Conservation (phyloP, 2,888 invertebrate species). For the Coecobrya sp. region DNA sequence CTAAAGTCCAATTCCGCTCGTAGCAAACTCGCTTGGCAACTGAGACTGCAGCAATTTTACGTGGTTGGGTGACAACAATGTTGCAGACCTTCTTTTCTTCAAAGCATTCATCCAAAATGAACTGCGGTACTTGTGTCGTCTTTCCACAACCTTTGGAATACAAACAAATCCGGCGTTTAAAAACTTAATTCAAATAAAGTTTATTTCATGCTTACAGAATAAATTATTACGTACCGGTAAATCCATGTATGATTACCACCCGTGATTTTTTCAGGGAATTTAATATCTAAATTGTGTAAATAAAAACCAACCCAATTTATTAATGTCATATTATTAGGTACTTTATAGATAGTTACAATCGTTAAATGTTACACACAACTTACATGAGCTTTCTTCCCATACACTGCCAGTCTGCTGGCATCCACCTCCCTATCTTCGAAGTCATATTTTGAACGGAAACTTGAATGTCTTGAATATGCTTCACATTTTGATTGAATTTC, state of each 20-base stretch:
- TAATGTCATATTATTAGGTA: too few relatives aligned
- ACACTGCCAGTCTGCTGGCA: slow-evolving; percentile 74
- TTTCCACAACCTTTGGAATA: slow-evolving; percentile 92
- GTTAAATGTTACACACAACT: not conserved
- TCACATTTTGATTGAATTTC: too few relatives aligned
- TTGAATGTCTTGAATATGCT: slow-evolving; percentile 46
- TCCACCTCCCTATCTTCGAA: slow-evolving; percentile 78
- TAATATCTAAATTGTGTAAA: slow-evolving; percentile 78
- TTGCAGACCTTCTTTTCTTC: slow-evolving; percentile 92
- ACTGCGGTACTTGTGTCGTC: slow-evolving; percentile 97
- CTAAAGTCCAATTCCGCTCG: slow-evolving; percentile 90
- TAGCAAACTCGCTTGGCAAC: slow-evolving; percentile 94
- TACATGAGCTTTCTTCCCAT: slow-evolving; percentile 81
- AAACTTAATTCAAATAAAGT: not conserved
- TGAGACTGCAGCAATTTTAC: slow-evolving; percentile 97
- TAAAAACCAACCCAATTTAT: too few relatives aligned
- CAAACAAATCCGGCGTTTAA: too few relatives aligned
- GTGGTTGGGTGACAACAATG: slow-evolving; percentile 97
- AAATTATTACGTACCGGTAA: slow-evolving; percentile 90
- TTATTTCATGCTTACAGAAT: too few relatives aligned
- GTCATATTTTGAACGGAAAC: slow-evolving; percentile 78
- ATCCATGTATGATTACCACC: slow-evolving; percentile 89
- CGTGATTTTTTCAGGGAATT: slow-evolving; percentile 79
- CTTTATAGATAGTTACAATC: not conserved
- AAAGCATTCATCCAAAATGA: slow-evolving; percentile 93